phyloP scores from a whole-genome alignment of 2,797 vertebrate species.

The Echeneis naucrates region DNA sequence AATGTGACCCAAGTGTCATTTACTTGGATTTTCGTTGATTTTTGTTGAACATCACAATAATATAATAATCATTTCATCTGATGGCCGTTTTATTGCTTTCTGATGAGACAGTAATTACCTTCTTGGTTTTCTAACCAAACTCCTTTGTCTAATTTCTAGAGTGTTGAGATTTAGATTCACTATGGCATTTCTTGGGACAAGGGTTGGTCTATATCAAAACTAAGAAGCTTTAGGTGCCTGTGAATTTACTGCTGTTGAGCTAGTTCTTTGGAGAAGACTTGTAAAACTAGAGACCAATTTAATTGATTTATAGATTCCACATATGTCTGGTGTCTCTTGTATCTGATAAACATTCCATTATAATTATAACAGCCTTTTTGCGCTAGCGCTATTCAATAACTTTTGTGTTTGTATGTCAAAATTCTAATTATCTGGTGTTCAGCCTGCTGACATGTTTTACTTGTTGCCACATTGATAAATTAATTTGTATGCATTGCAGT shows the following conservation, averaged over 20 bases:
- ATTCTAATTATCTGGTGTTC: neutral
- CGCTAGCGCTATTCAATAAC: neutral
- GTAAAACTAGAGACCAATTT: neutral
- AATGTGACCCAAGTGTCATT: neutral
- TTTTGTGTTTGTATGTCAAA: neutral
- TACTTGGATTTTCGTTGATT: neutral
- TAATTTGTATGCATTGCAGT: neutral
- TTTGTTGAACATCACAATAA: neutral
- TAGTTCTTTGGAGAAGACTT: neutral
- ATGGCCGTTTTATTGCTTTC: no score
- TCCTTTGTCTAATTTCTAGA: neutral
- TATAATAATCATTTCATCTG: neutral
- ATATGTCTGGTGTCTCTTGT: neutral
- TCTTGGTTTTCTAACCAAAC: neutral
- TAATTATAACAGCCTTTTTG: no score
- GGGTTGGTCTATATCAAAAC: neutral
- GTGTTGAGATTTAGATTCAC: neutral
- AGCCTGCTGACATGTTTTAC: conserved; percentile 4
- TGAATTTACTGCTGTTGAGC: neutral
- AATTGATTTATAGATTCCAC: conserved; percentile 5
- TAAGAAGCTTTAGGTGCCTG: neutral
- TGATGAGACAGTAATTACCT: neutral
- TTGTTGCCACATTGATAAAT: neutral
- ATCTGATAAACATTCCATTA: neutral
- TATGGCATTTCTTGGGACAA: neutral